These are phyloP conservation scores for Zele albiditarsus DNA, from an alignment of 2,888 invertebrate species.

Conservation along the genomic window DNA sequence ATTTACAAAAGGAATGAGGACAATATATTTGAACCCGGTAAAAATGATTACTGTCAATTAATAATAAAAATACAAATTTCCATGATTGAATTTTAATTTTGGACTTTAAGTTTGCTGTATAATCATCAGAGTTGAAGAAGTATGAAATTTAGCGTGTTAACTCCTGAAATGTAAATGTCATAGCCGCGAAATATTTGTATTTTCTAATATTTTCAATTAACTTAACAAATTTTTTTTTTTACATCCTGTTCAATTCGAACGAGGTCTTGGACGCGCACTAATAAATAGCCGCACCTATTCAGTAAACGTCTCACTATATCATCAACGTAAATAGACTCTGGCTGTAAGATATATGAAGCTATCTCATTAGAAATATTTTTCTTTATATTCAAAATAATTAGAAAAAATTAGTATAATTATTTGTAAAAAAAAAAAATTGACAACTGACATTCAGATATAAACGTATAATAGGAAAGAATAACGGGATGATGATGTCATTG, in stretches of 20 bases:
- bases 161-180: background rate
- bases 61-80: constrained; percentile 21
- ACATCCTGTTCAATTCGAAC: constrained; percentile 28
- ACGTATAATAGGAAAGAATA: constrained; percentile 49
- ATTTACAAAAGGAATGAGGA: constrained; percentile 67
- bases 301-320: constrained; percentile 1
- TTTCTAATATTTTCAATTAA: constrained; percentile 28
- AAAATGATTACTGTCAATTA: constrained; percentile 35
- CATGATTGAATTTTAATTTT: constrained; percentile 17
- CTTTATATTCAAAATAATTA: background rate
- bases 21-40: constrained; percentile 68
- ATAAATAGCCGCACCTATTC: constrained; percentile 16
- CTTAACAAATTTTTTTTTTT: constrained; percentile 18
- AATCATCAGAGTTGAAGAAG: no score
- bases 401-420: background rate
- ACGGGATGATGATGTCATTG: constrained; percentile 65
- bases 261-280: constrained; percentile 39
- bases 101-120: background rate
- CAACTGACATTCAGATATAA: constrained; percentile 51
- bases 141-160: background rate
- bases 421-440: background rate
- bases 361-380: background rate
- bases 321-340: background rate
- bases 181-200: constrained; percentile 23
- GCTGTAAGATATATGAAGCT: background rate